phyloP scores from a whole-genome alignment of 1,140 invertebrate species.

The Drosophila tani region DNA sequence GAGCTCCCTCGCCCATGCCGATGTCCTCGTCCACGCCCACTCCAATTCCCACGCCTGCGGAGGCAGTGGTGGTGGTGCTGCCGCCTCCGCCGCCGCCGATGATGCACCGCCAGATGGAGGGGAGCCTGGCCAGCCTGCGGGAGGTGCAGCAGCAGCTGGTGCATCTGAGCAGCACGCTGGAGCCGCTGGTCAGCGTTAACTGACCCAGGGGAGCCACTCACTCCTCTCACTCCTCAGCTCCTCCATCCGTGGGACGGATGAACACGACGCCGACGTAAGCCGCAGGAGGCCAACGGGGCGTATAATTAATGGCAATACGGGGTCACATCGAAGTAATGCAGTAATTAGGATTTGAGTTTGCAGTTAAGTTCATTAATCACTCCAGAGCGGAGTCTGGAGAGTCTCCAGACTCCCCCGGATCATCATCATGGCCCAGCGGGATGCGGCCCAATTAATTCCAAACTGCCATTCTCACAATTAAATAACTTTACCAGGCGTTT shows the following conservation, averaged over 20 bases:
- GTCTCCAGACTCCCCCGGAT: background rate
- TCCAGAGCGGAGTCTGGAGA: constrained; percentile 2
- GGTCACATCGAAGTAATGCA: constrained; percentile 65
- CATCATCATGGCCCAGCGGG: constrained; percentile 8
- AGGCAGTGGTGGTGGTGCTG: constrained; percentile 78
- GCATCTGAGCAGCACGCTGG: constrained; percentile 78
- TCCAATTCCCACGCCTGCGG: constrained; percentile 51
- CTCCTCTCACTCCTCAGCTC: constrained; percentile 5
- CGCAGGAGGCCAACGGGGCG: constrained; percentile 48
- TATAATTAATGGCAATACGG: constrained; percentile 76
- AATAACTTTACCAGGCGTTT: constrained; percentile 63
- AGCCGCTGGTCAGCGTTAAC: constrained; percentile 83
- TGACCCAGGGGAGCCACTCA: constrained; percentile 69
- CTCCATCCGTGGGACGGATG: too few species aligned
- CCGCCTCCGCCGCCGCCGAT: constrained; percentile 70
- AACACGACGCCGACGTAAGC: constrained; percentile 62
- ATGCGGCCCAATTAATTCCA: constrained; percentile 22
- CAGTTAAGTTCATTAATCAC: constrained; percentile 78
- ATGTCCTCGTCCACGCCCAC: constrained; percentile 18
- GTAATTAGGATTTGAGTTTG: constrained; percentile 80
- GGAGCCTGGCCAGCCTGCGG: constrained; percentile 64
- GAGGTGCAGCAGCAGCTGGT: constrained; percentile 77
- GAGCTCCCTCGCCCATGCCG: constrained; percentile 67
- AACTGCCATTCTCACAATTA: constrained; percentile 67
- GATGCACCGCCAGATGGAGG: constrained; percentile 39